These are phyloP conservation scores for Aromia moschata DNA, from an alignment of 2,888 invertebrate genomes.

Conservation along the genomic window DNA sequence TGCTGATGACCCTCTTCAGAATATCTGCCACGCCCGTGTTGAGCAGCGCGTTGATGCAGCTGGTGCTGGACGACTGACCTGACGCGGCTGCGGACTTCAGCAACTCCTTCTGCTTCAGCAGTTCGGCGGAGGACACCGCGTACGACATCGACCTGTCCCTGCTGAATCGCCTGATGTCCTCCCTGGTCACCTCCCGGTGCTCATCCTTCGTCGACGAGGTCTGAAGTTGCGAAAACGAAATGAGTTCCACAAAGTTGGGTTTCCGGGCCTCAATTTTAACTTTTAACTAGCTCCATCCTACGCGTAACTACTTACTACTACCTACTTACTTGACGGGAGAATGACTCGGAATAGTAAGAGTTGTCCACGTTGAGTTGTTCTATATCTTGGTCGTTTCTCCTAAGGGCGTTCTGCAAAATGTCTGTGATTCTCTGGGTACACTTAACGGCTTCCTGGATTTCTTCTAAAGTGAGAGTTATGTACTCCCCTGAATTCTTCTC, in stretches of 20 bases:
- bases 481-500: constrained; percentile 51
- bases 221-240: constrained; percentile 45
- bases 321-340: constrained; percentile 46
- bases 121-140: constrained; percentile 52
- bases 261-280: too few species aligned
- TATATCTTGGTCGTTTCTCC: constrained; percentile 52
- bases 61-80: constrained; percentile 58
- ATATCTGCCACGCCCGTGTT: constrained; percentile 61
- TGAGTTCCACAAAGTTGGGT: too few species aligned
- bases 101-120: constrained; percentile 54
- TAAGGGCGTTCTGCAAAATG: constrained; percentile 59
- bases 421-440: constrained; percentile 60
- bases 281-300: not conserved
- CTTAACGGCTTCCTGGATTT: constrained; percentile 57
- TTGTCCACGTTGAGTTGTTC: constrained; percentile 54
- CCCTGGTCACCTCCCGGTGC: constrained; percentile 43
- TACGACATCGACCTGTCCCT: constrained; percentile 57
- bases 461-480: constrained; percentile 56
- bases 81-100: constrained; percentile 46
- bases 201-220: constrained; percentile 55
- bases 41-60: constrained; percentile 61
- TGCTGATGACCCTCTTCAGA: constrained; percentile 59
- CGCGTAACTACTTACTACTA: not conserved
- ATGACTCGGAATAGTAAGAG: constrained; percentile 56
- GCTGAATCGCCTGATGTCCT: constrained; percentile 16